Conservation (phyloP, 2,113 vertebrate species). For the Caretta caretta region DNA sequence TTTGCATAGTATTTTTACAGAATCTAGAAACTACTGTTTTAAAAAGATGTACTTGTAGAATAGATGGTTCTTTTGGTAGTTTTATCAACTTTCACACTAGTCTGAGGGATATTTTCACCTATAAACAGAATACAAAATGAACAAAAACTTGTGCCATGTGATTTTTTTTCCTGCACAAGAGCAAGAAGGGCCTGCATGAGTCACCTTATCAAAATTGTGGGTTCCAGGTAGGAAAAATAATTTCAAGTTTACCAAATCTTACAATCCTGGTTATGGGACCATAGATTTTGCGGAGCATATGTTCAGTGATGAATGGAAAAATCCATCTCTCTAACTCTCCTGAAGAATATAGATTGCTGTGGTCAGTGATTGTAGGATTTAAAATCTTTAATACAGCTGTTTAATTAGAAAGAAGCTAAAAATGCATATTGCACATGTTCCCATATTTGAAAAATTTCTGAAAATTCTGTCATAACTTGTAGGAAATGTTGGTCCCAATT, state of each 20-base stretch:
- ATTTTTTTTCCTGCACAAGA: neutral
- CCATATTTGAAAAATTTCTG: neutral
- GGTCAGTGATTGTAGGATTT: neutral
- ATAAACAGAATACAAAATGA: neutral
- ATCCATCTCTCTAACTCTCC: neutral
- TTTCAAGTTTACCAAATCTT: neutral
- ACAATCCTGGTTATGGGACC: neutral
- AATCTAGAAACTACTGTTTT: conserved; percentile 9
- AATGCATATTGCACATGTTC: neutral
- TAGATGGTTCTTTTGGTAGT: neutral
- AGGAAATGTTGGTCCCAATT: neutral
- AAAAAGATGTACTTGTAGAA: neutral
- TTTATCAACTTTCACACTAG: neutral
- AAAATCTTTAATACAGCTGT: neutral
- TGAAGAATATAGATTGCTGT: neutral
- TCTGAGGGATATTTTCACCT: neutral
- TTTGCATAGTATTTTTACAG: neutral
- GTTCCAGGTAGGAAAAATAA: neutral
- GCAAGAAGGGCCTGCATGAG: neutral
- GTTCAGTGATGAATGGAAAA: neutral
- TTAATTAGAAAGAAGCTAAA: neutral
- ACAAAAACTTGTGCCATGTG: fast-evolving
- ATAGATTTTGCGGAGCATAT: neutral
- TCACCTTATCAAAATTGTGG: neutral
- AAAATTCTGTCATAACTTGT: neutral